Percentiles rank a stretch among this genome's conserved stretches.
Conservation (phyloP, 2,797 vertebrate genomes). For the Remorina albescens region DNA sequence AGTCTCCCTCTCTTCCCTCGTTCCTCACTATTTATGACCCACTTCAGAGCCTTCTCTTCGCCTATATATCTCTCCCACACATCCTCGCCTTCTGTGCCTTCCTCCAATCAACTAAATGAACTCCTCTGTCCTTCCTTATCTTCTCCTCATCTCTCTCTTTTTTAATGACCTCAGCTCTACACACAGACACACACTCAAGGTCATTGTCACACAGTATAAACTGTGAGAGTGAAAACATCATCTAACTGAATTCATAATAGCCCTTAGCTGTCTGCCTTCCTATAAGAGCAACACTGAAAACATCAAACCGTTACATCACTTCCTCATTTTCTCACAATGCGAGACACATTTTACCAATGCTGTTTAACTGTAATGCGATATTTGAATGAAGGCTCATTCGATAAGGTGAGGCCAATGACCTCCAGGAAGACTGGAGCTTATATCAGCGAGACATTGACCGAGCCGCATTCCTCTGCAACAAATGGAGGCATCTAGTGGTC, state of each 20-base stretch:
- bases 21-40: conserved; percentile 50
- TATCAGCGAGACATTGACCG: neutral
- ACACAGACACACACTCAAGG: conserved; percentile 41
- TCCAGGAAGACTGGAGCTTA: neutral
- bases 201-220: conserved; percentile 40
- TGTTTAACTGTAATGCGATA: neutral
- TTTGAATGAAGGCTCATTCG: neutral
- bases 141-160: conserved; percentile 23
- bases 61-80: conserved; percentile 54
- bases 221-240: conserved; percentile 17
- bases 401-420: neutral
- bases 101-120: conserved; percentile 62
- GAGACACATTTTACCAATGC: neutral
- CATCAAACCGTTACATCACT: conserved; percentile 43
- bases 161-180: conserved; percentile 39
- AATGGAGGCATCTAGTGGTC: conserved; percentile 71
- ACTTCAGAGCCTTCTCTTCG: conserved; percentile 50
- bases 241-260: conserved; percentile 53
- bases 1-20: conserved; percentile 12
- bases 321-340: conserved; percentile 33
- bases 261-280: conserved; percentile 43
- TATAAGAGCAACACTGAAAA: conserved; percentile 10
- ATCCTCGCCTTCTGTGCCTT: neutral
- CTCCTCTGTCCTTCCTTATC: conserved; percentile 42
- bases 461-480: conserved; percentile 28